These are phyloP conservation scores for Semicossyphus pulcher DNA, from an alignment of 2,113 vertebrate species.

Conservation along the genomic window DNA sequence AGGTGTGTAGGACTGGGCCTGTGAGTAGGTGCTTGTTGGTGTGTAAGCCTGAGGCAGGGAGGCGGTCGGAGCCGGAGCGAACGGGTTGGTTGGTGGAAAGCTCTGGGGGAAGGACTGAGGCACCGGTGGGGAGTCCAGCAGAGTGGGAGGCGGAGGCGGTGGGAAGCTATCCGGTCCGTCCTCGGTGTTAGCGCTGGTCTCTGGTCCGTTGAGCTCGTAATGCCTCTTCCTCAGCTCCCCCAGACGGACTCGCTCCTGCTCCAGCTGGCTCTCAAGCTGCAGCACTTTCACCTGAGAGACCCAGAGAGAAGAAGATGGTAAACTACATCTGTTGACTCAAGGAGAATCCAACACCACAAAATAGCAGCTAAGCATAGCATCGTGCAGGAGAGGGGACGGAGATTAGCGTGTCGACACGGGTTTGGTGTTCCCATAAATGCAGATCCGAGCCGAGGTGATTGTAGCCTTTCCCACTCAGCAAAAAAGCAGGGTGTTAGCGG, in stretches of 20 bases:
- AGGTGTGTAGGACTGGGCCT: not conserved
- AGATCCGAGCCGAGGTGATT: too few species aligned
- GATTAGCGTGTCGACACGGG: too few species aligned
- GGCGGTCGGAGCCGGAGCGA: constrained; percentile 11
- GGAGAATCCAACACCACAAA: not conserved
- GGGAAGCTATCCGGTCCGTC: constrained; percentile 67
- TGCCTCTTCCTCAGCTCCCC: constrained; percentile 94
- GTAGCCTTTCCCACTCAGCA: too few species aligned
- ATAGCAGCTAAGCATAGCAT: too few species aligned
- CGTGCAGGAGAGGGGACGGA: too few species aligned
- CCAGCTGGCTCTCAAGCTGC: constrained; percentile 92
- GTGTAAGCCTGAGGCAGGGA: constrained; percentile 39
- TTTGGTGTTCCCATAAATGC: too few species aligned
- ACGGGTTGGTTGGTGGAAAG: constrained; percentile 27
- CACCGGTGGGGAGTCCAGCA: constrained; percentile 39
- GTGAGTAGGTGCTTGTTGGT: not conserved
- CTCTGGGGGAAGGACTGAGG: constrained; percentile 37
- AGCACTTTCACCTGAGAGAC: constrained; percentile 90
- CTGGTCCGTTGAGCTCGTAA: constrained; percentile 87
- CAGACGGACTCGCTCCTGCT: constrained; percentile 91
- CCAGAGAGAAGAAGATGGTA: not conserved
- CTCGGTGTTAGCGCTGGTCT: constrained; percentile 62
- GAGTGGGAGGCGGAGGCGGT: constrained; percentile 68
- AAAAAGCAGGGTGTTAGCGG: too few species aligned
- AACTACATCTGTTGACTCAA: not conserved